Evolutionary conservation across 2,797 vertebrate genomes (phyloP).

Genomic region (Tokudaia tokunoshimensis): DNA sequence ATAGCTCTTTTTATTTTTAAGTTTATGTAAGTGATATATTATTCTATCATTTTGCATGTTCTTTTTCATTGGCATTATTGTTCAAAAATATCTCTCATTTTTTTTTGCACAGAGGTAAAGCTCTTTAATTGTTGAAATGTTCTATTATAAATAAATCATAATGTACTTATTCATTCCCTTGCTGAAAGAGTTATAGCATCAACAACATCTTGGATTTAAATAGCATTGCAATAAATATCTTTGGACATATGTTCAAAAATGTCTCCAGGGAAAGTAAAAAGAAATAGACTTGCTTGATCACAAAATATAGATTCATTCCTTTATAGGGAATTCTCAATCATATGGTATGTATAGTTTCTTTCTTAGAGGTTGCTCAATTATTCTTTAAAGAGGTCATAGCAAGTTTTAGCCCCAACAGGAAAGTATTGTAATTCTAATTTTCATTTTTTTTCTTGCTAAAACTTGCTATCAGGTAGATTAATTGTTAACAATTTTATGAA

Average conservation of each 20-base stretch:
- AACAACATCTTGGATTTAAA: constrained; percentile 38
- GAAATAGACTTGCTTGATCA: not conserved
- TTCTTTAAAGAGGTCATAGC: constrained; percentile 16
- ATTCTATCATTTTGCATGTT: not conserved
- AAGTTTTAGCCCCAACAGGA: not conserved
- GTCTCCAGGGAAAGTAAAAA: constrained; percentile 49
- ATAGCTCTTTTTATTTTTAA: not conserved
- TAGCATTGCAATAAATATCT: constrained; percentile 17
- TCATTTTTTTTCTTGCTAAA: not conserved
- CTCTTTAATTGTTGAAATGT: constrained; percentile 14
- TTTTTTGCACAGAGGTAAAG: not conserved
- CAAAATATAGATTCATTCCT: not conserved
- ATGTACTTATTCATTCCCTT: constrained; percentile 2
- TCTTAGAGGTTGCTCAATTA: not conserved
- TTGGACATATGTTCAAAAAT: constrained; percentile 31
- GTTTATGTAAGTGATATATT: not conserved
- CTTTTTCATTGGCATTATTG: constrained; percentile 22
- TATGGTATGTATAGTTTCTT: not conserved
- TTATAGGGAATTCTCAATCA: not conserved
- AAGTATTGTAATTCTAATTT: not conserved
- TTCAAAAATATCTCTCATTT: constrained; percentile 12
- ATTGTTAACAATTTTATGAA: not conserved
- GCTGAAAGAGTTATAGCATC: constrained; percentile 13
- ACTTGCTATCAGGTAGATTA: not conserved
- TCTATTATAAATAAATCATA: constrained; percentile 52